phyloP scores from a whole-genome alignment of 2,888 invertebrate species.

The Caenorhabditis becei region DNA sequence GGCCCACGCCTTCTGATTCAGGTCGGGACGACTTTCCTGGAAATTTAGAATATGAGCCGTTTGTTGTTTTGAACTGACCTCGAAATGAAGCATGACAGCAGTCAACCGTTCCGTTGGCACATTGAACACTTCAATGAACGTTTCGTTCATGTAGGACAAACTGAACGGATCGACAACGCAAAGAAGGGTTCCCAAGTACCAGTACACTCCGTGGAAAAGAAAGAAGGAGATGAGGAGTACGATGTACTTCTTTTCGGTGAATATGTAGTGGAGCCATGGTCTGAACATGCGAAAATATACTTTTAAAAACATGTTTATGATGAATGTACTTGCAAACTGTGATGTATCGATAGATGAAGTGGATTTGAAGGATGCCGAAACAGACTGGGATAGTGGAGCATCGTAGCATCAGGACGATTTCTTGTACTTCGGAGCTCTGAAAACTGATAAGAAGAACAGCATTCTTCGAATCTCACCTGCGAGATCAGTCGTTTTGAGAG shows the following conservation, averaged over 20 bases:
- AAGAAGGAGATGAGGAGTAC: neutral
- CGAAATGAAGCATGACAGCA: neutral
- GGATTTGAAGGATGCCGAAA: slow-evolving; percentile 4
- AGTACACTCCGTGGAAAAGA: neutral
- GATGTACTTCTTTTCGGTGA: neutral
- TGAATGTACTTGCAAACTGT: slow-evolving; percentile 2
- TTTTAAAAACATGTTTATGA: no score
- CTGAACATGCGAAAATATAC: neutral
- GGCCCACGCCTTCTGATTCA: neutral
- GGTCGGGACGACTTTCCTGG: neutral
- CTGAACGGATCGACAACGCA: neutral
- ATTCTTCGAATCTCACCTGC: neutral
- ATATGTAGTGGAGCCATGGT: neutral
- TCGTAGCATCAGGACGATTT: neutral
- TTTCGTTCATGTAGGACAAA: neutral
- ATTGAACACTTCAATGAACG: neutral
- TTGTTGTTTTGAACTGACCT: neutral
- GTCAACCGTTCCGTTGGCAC: neutral
- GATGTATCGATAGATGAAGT: slow-evolving; percentile 6
- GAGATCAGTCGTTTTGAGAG: neutral
- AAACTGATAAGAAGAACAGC: neutral
- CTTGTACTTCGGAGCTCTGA: neutral
- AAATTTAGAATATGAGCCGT: neutral
- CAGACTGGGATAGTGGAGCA: neutral
- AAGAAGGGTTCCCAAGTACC: slow-evolving; percentile 1